phyloP scores from a whole-genome alignment of 2,888 invertebrate species.

The Iselma pallidipennis region DNA sequence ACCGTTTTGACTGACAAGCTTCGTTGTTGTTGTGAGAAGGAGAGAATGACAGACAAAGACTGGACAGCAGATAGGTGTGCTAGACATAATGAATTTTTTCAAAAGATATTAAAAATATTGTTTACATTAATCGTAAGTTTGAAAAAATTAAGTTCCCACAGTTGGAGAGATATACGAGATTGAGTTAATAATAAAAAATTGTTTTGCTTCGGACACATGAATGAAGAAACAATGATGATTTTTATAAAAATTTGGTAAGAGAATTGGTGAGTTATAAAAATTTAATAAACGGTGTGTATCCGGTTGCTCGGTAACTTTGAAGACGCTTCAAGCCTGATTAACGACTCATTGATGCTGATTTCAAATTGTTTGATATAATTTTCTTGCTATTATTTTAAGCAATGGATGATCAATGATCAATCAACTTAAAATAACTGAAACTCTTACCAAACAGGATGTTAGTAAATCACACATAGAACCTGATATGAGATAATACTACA shows the following conservation, averaged over 20 bases:
- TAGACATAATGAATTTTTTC: no score
- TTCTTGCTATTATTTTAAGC: slow-evolving; percentile 21
- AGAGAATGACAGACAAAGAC: no score
- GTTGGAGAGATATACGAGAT: no score
- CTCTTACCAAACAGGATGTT: not conserved
- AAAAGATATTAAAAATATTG: no score
- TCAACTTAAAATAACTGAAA: not conserved
- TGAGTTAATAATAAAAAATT: slow-evolving; percentile 37
- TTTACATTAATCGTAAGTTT: no score
- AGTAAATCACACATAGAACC: no score
- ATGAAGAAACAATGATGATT: slow-evolving; percentile 31
- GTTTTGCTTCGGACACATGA: no score
- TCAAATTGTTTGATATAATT: slow-evolving; percentile 23
- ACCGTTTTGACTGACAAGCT: slow-evolving; percentile 36
- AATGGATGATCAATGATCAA: not conserved
- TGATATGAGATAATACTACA: no score
- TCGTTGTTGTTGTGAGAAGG: no score
- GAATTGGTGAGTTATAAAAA: slow-evolving; percentile 29
- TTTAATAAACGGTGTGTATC: slow-evolving; percentile 34
- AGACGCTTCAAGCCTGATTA: slow-evolving; percentile 37
- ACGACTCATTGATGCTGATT: slow-evolving; percentile 23
- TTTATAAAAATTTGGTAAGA: slow-evolving; percentile 30
- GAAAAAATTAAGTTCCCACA: no score
- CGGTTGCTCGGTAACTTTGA: slow-evolving; percentile 27
- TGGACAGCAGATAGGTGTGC: no score